Base-by-base conservation (phyloP, 1,140 invertebrate genomes). In the Atta cephalotes region DNA sequence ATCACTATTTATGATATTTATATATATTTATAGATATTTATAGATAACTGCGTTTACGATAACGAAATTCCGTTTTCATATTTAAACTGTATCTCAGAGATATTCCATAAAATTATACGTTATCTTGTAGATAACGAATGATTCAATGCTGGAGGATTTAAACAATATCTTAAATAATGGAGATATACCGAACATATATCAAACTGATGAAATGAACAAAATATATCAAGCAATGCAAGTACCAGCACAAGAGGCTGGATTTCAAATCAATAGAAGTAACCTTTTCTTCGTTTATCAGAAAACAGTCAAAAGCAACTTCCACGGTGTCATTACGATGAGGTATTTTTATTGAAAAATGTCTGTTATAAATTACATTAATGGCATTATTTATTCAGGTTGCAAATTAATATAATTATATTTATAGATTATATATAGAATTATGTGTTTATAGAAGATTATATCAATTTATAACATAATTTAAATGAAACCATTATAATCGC, bases 211-310 rank as follows among this genome's bases (percentile, higher is more conserved):
- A 88, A 87, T 97, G 63, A 96, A 97, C 80, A 95, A 93, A 84
- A 97, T 97, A 62, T 97, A 95, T 91, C 95, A 96, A 89, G 94
- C 95, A 0, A 97, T 96, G 94, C 96, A 96, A 88, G 96, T 94
- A 88, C 95, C 95, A 56, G 96, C 96, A 68, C 97, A 96, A 95
- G 96, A 97, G 91, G 91, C 96, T 90, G 97, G 96, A 9, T 91
- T 97, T 10, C 94, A 96, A 4, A 96, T 97, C 0, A 98, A 97
- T 7, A 97, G 97, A 91, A 97, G 97, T 0, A 98, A 98, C 93
- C 93, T 98, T 58, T 97, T 97, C 91, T 95, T 96, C 0, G 95
- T 96, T 56, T 98, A 97, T 92, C 96, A 96, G 87, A 97, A 96
- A 80, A 92, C 96, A 56, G 97, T 98, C 5, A 92, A 96, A 9